Evolutionary conservation across 2,113 vertebrate genomes (phyloP).

Genomic region (Pygathrix nemaeus): DNA sequence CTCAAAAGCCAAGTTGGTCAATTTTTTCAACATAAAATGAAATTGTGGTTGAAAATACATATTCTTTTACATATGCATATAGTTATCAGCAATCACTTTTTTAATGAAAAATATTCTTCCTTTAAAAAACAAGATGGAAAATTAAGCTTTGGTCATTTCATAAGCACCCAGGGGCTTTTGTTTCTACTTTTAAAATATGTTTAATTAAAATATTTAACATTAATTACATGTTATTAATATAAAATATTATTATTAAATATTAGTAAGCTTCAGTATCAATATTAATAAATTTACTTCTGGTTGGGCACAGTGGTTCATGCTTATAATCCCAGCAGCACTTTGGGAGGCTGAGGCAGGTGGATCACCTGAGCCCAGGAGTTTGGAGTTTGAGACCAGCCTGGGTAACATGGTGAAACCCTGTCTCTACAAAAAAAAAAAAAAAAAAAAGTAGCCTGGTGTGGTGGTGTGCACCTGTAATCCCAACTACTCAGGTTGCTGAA

Average conservation of each 20-base stretch:
- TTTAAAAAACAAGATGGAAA: slow-evolving; percentile 8
- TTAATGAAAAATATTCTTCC: not conserved
- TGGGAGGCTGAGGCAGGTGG: no score
- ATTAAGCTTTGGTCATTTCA: slow-evolving; percentile 17
- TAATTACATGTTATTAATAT: not conserved
- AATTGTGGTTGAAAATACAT: not conserved
- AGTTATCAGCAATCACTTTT: not conserved
- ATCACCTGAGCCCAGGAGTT: no score
- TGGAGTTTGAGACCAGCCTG: no score
- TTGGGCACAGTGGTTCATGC: no score
- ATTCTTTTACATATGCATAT: not conserved
- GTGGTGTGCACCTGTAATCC: no score
- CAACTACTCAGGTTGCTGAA: no score
- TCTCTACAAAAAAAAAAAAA: no score
- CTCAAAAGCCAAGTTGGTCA: not conserved
- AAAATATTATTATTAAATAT: not conserved
- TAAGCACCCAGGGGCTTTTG: not conserved
- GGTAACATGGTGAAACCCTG: no score
- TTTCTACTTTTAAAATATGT: not conserved
- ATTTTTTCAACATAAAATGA: not conserved
- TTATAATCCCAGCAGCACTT: no score
- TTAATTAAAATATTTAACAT: not conserved
- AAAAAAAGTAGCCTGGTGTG: no score
- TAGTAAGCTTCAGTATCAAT: not conserved
- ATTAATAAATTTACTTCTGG: not conserved